Conservation (phyloP, 2,888 invertebrate species). For the Cyclophora albipunctata region DNA sequence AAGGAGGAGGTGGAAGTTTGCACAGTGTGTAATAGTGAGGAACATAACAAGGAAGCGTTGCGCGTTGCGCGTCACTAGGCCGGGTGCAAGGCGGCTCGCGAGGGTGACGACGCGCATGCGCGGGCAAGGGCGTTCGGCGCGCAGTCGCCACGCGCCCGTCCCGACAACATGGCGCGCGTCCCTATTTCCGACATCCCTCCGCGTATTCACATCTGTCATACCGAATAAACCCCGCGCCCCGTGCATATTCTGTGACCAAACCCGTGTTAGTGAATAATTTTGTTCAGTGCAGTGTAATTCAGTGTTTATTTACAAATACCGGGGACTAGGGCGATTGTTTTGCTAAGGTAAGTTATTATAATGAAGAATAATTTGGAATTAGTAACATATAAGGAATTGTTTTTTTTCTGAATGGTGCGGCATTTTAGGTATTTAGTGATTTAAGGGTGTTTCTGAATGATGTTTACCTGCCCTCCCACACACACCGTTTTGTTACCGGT, state of each 20-base stretch:
- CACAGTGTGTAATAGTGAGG: neutral
- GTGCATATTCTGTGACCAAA: neutral
- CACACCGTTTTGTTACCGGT: too few species aligned
- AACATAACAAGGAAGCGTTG: constrained; percentile 28
- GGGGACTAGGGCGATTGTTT: constrained; percentile 43
- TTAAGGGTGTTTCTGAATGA: too few species aligned
- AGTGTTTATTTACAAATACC: constrained; percentile 51
- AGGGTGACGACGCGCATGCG: constrained; percentile 66
- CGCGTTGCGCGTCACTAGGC: constrained; percentile 4
- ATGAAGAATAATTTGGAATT: too few species aligned
- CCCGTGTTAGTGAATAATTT: constrained; percentile 14
- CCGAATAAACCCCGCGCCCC: too few species aligned
- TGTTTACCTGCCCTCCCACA: too few species aligned
- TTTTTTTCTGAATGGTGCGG: too few species aligned
- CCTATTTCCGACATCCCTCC: constrained; percentile 51
- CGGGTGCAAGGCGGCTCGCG: constrained; percentile 30
- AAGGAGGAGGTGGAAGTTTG: too few species aligned
- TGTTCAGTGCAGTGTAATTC: constrained; percentile 33
- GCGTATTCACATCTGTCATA: constrained; percentile 14
- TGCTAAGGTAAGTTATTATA: constrained; percentile 43
- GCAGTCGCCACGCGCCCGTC: constrained; percentile 71
- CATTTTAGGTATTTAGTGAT: too few species aligned
- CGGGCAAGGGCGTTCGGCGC: constrained; percentile 45
- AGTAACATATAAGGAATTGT: too few species aligned
- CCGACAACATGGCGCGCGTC: constrained; percentile 62